A percentile compares a stretch with the other conserved stretches of the same genome.
phyloP scores from a whole-genome alignment of 2,797 vertebrate genomes.

The Graptemys geographica region DNA sequence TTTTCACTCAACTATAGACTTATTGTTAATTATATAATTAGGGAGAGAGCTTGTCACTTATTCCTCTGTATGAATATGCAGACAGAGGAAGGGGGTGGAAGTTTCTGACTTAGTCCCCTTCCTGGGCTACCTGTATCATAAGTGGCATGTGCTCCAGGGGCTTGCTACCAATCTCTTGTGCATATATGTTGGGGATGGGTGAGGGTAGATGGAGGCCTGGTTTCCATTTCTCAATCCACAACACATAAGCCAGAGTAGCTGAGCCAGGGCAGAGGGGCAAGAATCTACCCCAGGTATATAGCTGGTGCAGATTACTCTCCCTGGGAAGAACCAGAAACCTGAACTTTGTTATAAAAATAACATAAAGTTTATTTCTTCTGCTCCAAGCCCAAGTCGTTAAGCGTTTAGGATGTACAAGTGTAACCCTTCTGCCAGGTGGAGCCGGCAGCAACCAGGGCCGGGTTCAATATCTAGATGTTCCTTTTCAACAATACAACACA shows the following conservation, averaged over 20 bases:
- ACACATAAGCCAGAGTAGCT: neutral
- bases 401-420: neutral
- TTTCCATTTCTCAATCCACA: neutral
- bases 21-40: constrained; percentile 15
- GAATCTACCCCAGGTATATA: neutral
- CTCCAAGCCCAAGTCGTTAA: neutral
- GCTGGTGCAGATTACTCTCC: neutral
- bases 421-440: too few relatives aligned
- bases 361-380: neutral
- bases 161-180: neutral
- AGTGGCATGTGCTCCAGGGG: neutral
- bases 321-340: neutral
- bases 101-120: neutral
- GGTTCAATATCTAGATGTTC: too few relatives aligned
- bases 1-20: neutral
- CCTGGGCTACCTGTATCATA: neutral
- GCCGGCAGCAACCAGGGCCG: too few relatives aligned
- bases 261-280: neutral
- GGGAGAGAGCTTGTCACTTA: neutral
- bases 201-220: neutral
- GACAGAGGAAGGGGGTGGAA: neutral
- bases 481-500: too few relatives aligned
- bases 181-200: neutral
- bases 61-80: neutral
- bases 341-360: neutral